Evolutionary conservation across 2,113 vertebrate species (phyloP), one percentile per base, ranked within the genome.

Genomic region (Phocoena phocoena): DNA sequence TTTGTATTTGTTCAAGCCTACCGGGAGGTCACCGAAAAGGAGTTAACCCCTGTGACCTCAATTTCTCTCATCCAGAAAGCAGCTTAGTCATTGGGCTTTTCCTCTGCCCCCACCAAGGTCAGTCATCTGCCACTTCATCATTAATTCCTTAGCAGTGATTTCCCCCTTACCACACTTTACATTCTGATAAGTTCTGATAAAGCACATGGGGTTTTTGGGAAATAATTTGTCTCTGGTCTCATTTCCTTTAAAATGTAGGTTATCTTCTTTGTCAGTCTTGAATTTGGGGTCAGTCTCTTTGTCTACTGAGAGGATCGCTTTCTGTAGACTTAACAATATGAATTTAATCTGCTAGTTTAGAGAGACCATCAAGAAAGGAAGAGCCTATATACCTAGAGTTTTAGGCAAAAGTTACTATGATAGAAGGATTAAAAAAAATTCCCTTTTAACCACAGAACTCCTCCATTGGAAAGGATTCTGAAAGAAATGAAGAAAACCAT

Each of bases 231-330:
- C 73, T 97, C 85, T 84, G 91, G 90, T 98, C 98, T 98, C 98
- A 98, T 97, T 98, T 98, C 97, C 97, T 96, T 11, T 93, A 97
- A 97, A 95, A 97, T 84, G 71, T 95, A 93, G 28, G 82, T 58
- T 31, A 93, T 90, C 31, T 5, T 15, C 84, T 96, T 65, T 95
- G 26, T 90, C 70, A 60, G 80, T 36, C 74, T 36, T 36, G n/a
- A 58, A 74, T 96, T 67, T 25, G 60, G 50, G 6, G 6, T 95
- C 86, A 73, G 93, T 94, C 68, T 38, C 97, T 97, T 73, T 85
- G 41, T 97, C 63, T 83, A 2, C 53, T 60, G 67, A 93, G 63
- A 93, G 90, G 82, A 82, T 96, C 63, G 44, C 93, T 85, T 55
- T 94, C 18, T 88, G 5, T 77, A 88, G 26, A 36, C 6, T 86